These are phyloP conservation scores for Callithrix jacchus DNA, from an alignment of 2,113 vertebrate species.

Conservation along the genomic window DNA sequence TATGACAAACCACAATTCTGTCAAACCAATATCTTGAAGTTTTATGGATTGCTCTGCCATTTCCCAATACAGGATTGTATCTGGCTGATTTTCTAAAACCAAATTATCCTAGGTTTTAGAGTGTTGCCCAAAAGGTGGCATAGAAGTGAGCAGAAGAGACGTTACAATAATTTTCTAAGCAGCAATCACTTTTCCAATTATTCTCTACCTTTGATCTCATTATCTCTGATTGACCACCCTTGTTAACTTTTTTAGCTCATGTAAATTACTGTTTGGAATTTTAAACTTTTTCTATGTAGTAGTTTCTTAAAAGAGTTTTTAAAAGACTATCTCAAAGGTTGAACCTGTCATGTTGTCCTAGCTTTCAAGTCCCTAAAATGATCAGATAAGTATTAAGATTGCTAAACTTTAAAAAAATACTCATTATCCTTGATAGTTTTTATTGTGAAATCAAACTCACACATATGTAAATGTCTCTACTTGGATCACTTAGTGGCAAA, in stretches of 20 bases:
- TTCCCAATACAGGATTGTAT: background rate
- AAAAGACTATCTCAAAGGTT: background rate
- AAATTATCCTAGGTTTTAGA: background rate
- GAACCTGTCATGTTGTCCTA: background rate
- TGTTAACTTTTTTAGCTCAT: conserved; percentile 11
- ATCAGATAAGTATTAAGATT: conserved; percentile 40
- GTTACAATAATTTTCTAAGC: background rate
- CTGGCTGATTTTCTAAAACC: background rate
- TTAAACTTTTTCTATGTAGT: background rate
- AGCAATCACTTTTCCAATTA: background rate
- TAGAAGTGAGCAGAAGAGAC: background rate
- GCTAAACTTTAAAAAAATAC: conserved; percentile 16
- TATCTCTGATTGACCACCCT: background rate
- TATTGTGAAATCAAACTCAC: conserved; percentile 55
- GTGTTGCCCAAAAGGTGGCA: background rate
- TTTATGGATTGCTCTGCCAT: background rate
- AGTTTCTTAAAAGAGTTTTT: conserved; percentile 17
- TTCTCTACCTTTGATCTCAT: conserved; percentile 8
- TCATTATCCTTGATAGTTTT: background rate
- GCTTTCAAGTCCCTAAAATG: conserved; percentile 40
- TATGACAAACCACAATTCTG: background rate
- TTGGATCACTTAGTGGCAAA: conserved; percentile 67
- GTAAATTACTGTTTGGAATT: conserved; percentile 9
- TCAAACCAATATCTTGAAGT: background rate
- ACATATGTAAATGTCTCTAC: conserved; percentile 55